Evolutionary conservation across 2,113 vertebrate species (phyloP).

Genomic region (Phainopepla nitens): DNA sequence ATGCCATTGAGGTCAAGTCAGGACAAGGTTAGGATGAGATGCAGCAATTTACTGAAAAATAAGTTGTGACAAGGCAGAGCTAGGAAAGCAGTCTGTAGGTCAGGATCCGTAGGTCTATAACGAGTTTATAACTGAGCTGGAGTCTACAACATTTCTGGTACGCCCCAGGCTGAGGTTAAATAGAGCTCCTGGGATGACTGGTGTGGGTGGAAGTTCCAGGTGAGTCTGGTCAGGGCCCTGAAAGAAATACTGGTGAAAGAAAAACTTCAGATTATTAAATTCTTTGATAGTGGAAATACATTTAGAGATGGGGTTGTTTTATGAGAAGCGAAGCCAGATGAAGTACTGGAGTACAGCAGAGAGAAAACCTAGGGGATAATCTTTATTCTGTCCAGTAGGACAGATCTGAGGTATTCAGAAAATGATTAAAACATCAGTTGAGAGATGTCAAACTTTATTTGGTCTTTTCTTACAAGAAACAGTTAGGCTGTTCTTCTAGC

Average conservation of each 20-base stretch:
- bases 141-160: neutral
- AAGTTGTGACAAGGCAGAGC: neutral
- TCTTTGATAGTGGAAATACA: neutral
- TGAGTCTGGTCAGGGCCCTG: neutral
- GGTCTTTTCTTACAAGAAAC: neutral
- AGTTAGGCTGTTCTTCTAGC: neutral
- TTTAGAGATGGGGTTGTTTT: neutral
- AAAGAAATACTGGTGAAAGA: neutral
- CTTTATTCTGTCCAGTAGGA: neutral
- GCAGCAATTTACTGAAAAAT: neutral
- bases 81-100: neutral
- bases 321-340: neutral
- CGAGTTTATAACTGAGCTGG: neutral
- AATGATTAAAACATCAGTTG: neutral
- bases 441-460: neutral
- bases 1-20: neutral
- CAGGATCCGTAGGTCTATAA: neutral
- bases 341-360: neutral
- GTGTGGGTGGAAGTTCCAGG: neutral
- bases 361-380: neutral
- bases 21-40: neutral
- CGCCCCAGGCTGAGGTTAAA: neutral
- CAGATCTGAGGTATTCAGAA: neutral
- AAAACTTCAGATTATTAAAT: neutral
- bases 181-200: neutral